Conservation (phyloP, 2,888 invertebrate species). For the Microctonus hyperodae region DNA sequence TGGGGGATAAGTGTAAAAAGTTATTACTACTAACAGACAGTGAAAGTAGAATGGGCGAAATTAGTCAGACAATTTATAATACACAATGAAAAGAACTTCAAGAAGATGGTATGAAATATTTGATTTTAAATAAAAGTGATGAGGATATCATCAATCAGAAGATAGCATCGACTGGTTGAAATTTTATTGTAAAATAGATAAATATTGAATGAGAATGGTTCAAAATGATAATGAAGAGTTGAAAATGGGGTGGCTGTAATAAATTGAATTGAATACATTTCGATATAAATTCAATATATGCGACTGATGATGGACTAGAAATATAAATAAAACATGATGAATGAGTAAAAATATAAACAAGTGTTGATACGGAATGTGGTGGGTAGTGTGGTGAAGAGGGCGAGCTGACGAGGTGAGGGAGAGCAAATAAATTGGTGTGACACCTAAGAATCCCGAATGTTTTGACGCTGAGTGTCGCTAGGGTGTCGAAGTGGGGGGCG, state of each 20-base stretch:
- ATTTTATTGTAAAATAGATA: too few species aligned
- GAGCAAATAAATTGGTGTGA: constrained; percentile 8
- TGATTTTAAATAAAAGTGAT: neutral
- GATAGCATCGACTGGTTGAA: too few species aligned
- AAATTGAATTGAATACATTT: neutral
- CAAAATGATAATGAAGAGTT: neutral
- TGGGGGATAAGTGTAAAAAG: neutral
- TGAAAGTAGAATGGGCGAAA: neutral
- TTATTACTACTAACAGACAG: neutral
- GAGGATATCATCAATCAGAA: neutral
- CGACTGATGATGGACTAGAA: neutral
- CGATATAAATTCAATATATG: neutral
- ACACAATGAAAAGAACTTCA: neutral
- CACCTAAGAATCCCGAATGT: constrained; percentile 46
- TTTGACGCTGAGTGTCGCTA: constrained; percentile 60
- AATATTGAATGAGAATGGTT: too few species aligned
- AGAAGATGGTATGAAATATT: neutral
- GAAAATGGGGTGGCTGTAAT: neutral
- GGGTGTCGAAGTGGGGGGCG: constrained; percentile 65
- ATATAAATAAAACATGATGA: constrained; percentile 8
- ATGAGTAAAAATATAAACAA: constrained; percentile 15
- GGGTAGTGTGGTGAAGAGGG: neutral
- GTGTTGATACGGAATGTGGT: constrained; percentile 2
- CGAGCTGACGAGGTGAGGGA: neutral
- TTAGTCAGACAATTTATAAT: neutral